Percentiles rank a stretch among this genome's conserved stretches.
These are phyloP conservation scores for Arctia plantaginis DNA, from an alignment of 2,888 invertebrate genomes.

Conservation along the genomic window DNA sequence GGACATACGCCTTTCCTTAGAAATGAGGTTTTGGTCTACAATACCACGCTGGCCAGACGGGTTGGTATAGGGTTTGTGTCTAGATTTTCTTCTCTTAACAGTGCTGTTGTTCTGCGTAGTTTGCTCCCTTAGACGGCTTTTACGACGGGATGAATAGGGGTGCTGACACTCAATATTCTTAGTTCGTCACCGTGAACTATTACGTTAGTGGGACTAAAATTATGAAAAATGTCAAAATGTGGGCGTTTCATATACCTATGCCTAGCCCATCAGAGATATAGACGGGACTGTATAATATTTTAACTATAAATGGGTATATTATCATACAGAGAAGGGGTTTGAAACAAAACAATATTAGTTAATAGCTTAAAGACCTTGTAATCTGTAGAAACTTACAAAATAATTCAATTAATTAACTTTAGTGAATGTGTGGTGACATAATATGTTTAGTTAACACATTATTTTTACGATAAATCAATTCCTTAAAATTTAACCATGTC, in stretches of 20 bases:
- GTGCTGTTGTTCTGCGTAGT: too few relatives aligned
- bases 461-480: slow-evolving; percentile 9
- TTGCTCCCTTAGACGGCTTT: too few relatives aligned
- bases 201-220: neutral
- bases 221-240: too few relatives aligned
- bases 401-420: neutral
- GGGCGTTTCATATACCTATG: neutral
- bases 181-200: neutral
- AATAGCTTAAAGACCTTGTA: neutral
- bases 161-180: too few relatives aligned
- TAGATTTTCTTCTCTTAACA: too few relatives aligned
- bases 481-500: slow-evolving; percentile 6
- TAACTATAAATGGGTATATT: neutral
- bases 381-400: neutral
- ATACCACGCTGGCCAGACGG: too few relatives aligned
- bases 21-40: too few relatives aligned
- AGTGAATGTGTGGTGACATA: neutral
- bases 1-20: too few relatives aligned
- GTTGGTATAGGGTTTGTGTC: too few relatives aligned
- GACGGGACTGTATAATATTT: neutral
- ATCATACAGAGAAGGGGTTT: neutral
- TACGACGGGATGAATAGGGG: too few relatives aligned
- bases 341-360: neutral
- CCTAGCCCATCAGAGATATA: neutral
- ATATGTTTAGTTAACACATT: neutral